Base-by-base conservation (phyloP, 2,888 invertebrate genomes). In the Ferrisia virgata region DNA sequence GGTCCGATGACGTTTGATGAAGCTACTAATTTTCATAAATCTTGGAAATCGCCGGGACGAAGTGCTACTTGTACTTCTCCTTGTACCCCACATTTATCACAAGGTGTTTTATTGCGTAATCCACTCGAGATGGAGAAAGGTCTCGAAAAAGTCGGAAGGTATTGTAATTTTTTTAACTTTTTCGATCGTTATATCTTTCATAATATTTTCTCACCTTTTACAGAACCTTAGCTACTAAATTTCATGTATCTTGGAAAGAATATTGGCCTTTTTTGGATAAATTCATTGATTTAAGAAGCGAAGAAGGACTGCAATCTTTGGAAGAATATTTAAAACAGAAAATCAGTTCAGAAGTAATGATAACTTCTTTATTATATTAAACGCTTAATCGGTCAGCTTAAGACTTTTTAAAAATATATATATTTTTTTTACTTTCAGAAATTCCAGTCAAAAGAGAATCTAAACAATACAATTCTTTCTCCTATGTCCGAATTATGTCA, bases 241-340 rank as follows among this genome's bases (percentile, higher is more conserved):
- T 92, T 88, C 91, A 93, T 83, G 91, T 95, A 0, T 91, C 92
- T 11, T 98, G 97, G 97, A 93, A 92, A 85, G 98, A 98, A 88
- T 95, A 95, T 89, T 98, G 98, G 98, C 93, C 94, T 6, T 98
- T 98, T 88, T 89, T 98, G 15, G 93, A 94, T 86, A 91, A 92
- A 1, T 96, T 95, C 88, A 91, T 94, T 0, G 94, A 98, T 88
- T 90, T 98, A 6, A 89, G 93, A 0, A 91, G 93, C 0, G 88
- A 90, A 0, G 93, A 94, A 84, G 98, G 97, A 0, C 90, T 98
- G 9, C 87, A 89, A 0, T 90, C 92, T 64, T 89, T 98, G 11
- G 97, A 98, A 88, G 90, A 91, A 72, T 94, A 94, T 89, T 89
- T 98, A 31, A 91, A 91, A 86, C 87, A 88, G 3, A 91, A 91